Base-by-base conservation (phyloP, 2,113 vertebrate species). In the Progne subis region DNA sequence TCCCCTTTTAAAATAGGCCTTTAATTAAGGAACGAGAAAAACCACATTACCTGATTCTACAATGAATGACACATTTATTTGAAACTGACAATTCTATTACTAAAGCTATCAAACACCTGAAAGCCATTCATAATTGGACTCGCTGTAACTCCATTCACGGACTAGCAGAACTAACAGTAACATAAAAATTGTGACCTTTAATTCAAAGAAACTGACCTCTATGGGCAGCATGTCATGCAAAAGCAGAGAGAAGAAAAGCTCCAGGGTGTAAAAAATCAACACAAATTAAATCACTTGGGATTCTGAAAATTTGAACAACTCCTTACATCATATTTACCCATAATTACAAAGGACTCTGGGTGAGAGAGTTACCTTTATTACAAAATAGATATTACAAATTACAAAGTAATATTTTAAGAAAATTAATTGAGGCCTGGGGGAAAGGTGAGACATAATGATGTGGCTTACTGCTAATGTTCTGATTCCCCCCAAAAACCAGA, bases 401-500 rank as follows among this genome's bases (percentile, higher is more conserved):
- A 52, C 15, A 32, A 72, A 72, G 37, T 2, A 1, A 61, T 8
- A 29, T 32, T 82, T 86, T 34, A 64, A 65, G 49, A 41, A 84
- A 52, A 91, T 71, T 53, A 79, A 68, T 3, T 39, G 25, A 5
- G 5, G 3, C 3, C 5, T 5, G 20, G 4, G 24, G 7, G 2
- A 23, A 49, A 50, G 19, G 3, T 19, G 26, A 55, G 37, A 64
- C 13, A 14, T 26, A 79, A 57, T 8, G 6, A 31, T 15, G 82
- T 68, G 52, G 46, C 9, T 89, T 65, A 69, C 10, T 41, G n/a
- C 6, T 79, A 31, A 71, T 49, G 28, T 39, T 81, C 39, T 24
- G 31, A 47, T 60, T 68, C 10, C 32, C 14, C 4, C 1, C 2
- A n/a, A 57, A 47, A 0, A 1, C 2, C 8, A 56, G 8, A 72